Evolutionary conservation across 92 coral and sea anemone genomes (phyloP).

Genomic region (Phymanthus crucifer): DNA sequence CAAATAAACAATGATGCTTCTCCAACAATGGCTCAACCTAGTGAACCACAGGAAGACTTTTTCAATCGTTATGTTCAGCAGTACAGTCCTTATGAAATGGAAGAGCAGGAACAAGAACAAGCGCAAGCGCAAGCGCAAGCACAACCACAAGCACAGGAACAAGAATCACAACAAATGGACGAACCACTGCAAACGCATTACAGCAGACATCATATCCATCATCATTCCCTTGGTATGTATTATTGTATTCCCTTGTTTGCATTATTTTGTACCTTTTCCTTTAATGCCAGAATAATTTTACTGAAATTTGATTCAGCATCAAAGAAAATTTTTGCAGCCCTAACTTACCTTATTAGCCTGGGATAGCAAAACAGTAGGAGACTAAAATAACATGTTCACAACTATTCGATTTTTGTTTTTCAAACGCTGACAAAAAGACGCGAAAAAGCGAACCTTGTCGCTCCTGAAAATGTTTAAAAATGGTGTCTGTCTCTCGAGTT

Average conservation of each 20-base stretch:
- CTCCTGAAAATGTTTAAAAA: no score
- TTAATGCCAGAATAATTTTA: no score
- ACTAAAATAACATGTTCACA: no score
- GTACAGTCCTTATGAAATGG: not conserved
- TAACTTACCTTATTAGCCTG: no score
- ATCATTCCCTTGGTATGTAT: not conserved
- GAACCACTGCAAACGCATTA: not conserved
- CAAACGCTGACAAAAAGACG: no score
- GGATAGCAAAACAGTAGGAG: no score
- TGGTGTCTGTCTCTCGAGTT: no score
- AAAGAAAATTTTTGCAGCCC: no score
- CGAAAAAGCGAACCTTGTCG: no score
- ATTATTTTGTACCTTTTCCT: not conserved
- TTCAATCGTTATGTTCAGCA: constrained; percentile 16
- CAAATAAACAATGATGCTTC: not conserved
- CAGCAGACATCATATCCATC: not conserved
- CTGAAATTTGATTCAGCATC: no score
- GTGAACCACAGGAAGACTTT: constrained; percentile 2
- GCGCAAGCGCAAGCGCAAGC: not conserved
- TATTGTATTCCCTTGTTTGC: no score
- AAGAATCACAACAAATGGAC: not conserved
- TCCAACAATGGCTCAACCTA: not conserved
- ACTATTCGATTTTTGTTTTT: no score
- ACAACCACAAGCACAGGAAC: not conserved
- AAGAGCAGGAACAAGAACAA: not conserved